Percentiles rank a stretch among this genome's conserved stretches.
These are phyloP conservation scores for Pyrochroa serraticornis DNA, from an alignment of 2,888 invertebrate species.

Conservation along the genomic window DNA sequence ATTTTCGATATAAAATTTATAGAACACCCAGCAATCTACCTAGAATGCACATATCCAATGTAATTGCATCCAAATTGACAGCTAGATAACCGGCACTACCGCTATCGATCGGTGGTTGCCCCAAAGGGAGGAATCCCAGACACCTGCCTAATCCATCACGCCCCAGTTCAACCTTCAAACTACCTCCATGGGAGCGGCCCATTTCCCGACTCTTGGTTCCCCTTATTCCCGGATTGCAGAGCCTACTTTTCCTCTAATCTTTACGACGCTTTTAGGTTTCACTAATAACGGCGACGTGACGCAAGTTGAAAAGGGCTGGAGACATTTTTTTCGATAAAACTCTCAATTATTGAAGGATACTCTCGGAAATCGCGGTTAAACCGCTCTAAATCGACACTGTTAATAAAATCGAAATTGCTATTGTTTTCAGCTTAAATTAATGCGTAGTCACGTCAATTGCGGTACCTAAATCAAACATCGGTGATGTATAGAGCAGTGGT, in stretches of 20 bases:
- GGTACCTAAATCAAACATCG: too few species aligned
- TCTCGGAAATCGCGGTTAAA: too few species aligned
- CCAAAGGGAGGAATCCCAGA: background rate
- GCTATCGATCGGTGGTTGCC: constrained; percentile 6
- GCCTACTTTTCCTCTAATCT: background rate
- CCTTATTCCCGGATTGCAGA: background rate
- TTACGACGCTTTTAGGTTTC: too few species aligned
- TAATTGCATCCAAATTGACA: constrained; percentile 5
- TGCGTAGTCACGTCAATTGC: too few species aligned
- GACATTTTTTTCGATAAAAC: constrained; percentile 23
- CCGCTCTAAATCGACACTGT: too few species aligned
- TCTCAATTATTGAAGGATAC: too few species aligned
- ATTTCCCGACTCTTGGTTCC: background rate
- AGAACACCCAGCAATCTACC: background rate
- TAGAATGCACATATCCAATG: too few species aligned
- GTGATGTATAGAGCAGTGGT: too few species aligned
- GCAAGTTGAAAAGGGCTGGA: constrained; percentile 14
- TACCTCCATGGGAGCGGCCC: background rate
- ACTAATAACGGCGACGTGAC: constrained; percentile 15
- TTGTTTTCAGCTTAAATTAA: constrained; percentile 23
- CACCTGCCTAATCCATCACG: constrained; percentile 14
- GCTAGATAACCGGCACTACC: background rate
- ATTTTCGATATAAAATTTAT: constrained; percentile 1
- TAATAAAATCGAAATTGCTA: too few species aligned
- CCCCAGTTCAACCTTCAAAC: constrained; percentile 8